A percentile compares a stretch with the other conserved stretches of the same genome.
Conservation (phyloP, 1,140 invertebrate species). For the Cataglyphis hispanica region DNA sequence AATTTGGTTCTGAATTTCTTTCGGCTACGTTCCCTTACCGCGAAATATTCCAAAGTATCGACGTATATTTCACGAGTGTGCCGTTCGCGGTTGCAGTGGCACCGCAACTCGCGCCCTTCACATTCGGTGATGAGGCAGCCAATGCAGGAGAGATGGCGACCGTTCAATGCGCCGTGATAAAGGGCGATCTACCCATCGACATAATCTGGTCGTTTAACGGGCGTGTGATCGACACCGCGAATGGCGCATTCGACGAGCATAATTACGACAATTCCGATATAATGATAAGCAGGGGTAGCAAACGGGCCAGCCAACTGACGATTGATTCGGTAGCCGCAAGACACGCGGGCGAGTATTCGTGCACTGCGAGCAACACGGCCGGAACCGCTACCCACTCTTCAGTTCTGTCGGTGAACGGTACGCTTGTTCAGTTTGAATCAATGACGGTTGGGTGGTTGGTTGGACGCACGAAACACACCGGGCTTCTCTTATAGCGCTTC, state of each 20-base stretch:
- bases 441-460: constrained; percentile 71
- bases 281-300: constrained; percentile 88
- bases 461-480: constrained; percentile 42
- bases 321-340: constrained; percentile 90
- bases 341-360: constrained; percentile 92
- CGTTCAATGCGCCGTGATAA: constrained; percentile 91
- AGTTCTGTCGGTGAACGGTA: constrained; percentile 92
- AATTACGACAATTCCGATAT: constrained; percentile 87
- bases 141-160: constrained; percentile 91
- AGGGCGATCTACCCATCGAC: constrained; percentile 92
- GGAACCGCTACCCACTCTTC: constrained; percentile 89
- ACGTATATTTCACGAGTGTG: constrained; percentile 53
- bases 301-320: constrained; percentile 91
- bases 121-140: constrained; percentile 89
- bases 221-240: constrained; percentile 74
- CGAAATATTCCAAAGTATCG: constrained; percentile 38
- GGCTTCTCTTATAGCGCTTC: constrained; percentile 28
- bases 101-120: constrained; percentile 89
- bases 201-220: constrained; percentile 91
- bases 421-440: constrained; percentile 45
- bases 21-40: not conserved
- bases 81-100: constrained; percentile 86
- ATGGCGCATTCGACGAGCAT: constrained; percentile 75
- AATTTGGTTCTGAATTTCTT: constrained; percentile 36
- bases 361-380: constrained; percentile 90